Evolutionary conservation across 2,113 vertebrate genomes (phyloP).

Genomic region (Peucedramus taeniatus): DNA sequence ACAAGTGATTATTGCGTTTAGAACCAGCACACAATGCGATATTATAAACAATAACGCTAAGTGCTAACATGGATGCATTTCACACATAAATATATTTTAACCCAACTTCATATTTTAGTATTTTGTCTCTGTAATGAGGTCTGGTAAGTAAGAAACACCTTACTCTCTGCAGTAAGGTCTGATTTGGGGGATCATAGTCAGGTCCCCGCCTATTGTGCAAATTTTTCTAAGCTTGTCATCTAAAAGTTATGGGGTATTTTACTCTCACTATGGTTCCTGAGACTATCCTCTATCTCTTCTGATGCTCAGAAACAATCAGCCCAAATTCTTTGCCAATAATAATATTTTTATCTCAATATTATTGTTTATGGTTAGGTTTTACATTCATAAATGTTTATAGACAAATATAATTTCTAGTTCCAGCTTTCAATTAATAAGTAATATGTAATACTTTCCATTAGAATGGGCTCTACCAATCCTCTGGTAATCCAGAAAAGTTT

Average conservation of each 20-base stretch:
- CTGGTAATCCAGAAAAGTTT: neutral
- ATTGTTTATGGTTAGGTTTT: neutral
- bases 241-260: neutral
- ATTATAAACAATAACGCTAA: neutral
- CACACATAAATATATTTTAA: neutral
- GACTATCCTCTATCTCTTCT: neutral
- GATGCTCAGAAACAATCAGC: neutral
- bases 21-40: neutral
- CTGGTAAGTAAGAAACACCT: too few species aligned
- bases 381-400: neutral
- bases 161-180: neutral
- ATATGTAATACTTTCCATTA: neutral
- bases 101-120: neutral
- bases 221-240: neutral
- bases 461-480: neutral
- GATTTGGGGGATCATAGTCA: neutral
- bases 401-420: neutral
- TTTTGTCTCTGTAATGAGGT: neutral
- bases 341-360: neutral
- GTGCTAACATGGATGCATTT: neutral
- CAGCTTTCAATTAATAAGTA: neutral
- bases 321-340: neutral
- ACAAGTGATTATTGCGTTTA: neutral
- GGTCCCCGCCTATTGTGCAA: neutral
- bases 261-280: neutral